Conservation (phyloP, 2,888 invertebrate species). For the Anthoptus insignis region DNA sequence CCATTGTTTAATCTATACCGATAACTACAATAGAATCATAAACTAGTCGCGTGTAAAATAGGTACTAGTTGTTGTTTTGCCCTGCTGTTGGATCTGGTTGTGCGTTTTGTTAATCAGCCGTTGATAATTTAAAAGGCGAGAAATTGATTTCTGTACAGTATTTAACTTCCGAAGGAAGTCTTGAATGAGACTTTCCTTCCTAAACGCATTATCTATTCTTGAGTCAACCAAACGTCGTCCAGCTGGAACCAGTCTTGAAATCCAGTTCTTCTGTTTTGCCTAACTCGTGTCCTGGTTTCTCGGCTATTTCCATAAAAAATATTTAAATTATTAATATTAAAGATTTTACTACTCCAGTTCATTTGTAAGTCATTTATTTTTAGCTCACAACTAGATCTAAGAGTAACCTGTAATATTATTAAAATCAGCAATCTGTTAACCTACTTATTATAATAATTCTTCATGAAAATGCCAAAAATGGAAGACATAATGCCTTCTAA, state of each 20-base stretch:
- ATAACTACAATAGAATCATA: slow-evolving; percentile 51
- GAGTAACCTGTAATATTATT: slow-evolving; percentile 20
- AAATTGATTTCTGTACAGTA: too few species aligned
- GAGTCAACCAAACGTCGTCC: too few species aligned
- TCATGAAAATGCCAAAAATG: slow-evolving; percentile 55
- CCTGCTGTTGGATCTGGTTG: slow-evolving; percentile 28
- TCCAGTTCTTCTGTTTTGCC: too few species aligned
- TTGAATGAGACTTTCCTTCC: too few species aligned
- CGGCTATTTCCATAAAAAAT: too few species aligned
- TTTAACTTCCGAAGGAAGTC: too few species aligned
- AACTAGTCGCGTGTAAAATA: slow-evolving; percentile 52
- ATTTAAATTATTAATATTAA: too few species aligned
- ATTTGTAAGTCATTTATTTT: slow-evolving; percentile 1
- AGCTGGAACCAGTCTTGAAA: too few species aligned
- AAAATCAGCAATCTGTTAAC: slow-evolving; percentile 18
- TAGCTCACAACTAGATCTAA: slow-evolving; percentile 15
- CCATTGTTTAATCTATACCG: slow-evolving; percentile 66
- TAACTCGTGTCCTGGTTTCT: too few species aligned
- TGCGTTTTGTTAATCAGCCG: background rate
- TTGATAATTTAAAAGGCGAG: too few species aligned
- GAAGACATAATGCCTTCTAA: slow-evolving; percentile 43
- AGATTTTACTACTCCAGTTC: background rate
- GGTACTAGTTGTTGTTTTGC: slow-evolving; percentile 18
- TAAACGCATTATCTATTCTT: background rate
- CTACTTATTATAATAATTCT: slow-evolving; percentile 30